These are phyloP conservation scores for Hylomyscus alleni DNA, from an alignment of 2,797 vertebrate genomes.

Conservation along the genomic window DNA sequence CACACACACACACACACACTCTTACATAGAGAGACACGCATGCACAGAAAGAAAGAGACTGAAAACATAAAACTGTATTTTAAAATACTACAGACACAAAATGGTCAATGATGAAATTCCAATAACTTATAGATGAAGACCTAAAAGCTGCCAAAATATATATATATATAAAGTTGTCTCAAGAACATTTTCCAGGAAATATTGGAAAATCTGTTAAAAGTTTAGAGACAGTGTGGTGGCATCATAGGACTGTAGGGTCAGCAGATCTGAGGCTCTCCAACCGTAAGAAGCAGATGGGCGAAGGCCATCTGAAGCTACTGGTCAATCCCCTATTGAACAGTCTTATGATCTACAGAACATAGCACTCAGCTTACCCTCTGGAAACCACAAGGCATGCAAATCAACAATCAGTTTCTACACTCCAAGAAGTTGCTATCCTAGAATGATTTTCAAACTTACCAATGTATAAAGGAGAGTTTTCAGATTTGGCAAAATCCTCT, in stretches of 20 bases:
- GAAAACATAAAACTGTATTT: not conserved
- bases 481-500: slow-evolving; percentile 95
- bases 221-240: not conserved
- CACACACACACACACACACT: not conserved
- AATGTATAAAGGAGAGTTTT: slow-evolving; percentile 96
- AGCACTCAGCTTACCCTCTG: not conserved
- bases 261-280: not conserved
- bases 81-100: not conserved
- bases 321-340: not conserved
- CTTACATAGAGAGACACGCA: no score
- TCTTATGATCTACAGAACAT: not conserved
- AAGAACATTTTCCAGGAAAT: not conserved
- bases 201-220: not conserved
- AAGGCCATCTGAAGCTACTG: not conserved
- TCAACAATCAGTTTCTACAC: not conserved
- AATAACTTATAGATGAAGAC: not conserved
- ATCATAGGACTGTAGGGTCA: not conserved
- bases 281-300: not conserved
- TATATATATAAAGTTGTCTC: not conserved
- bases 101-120: not conserved
- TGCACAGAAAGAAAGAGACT: not conserved
- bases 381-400: not conserved
- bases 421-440: not conserved
- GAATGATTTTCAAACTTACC: slow-evolving; percentile 88
- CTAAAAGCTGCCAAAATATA: not conserved